A percentile compares a stretch with the other conserved stretches of the same genome.
These are phyloP conservation scores for Ophthalmotilapia sp. DNA, from an alignment of 2,113 vertebrate genomes.

Conservation along the genomic window DNA sequence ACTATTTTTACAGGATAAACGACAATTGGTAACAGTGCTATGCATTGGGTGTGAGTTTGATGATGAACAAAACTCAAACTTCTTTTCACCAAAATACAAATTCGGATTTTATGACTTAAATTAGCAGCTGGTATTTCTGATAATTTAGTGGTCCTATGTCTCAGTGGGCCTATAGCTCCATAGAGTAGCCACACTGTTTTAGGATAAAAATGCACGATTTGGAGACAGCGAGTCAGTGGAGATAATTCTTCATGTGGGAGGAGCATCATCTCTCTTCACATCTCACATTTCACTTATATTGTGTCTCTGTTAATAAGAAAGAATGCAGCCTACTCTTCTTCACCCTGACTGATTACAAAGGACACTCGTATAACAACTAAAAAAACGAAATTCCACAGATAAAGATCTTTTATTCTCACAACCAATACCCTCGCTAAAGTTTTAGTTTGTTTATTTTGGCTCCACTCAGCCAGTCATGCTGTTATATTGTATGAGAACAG, in stretches of 20 bases:
- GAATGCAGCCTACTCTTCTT: not conserved
- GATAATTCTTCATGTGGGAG: not conserved
- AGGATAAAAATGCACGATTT: not conserved
- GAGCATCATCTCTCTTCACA: not conserved
- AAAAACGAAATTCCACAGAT: not conserved
- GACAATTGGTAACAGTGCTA: accelerated
- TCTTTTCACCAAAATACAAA: not conserved
- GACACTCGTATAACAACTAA: not conserved
- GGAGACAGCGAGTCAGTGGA: not conserved
- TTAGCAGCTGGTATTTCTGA: not conserved
- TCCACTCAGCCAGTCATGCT: accelerated
- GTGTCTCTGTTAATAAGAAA: not conserved
- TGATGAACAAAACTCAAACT: not conserved
- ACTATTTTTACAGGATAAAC: not conserved
- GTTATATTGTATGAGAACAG: not conserved
- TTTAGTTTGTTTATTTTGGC: not conserved
- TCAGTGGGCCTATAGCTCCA: accelerated
- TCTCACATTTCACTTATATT: conserved; percentile 47
- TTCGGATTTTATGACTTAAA: not conserved
- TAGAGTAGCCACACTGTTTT: not conserved
- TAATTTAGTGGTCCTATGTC: not conserved
- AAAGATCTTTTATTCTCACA: not conserved
- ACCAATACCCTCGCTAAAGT: accelerated
- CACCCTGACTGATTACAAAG: not conserved
- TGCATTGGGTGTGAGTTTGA: not conserved